Evolutionary conservation across 1,140 invertebrate genomes (phyloP).

Genomic region (Babylonia areolata): DNA sequence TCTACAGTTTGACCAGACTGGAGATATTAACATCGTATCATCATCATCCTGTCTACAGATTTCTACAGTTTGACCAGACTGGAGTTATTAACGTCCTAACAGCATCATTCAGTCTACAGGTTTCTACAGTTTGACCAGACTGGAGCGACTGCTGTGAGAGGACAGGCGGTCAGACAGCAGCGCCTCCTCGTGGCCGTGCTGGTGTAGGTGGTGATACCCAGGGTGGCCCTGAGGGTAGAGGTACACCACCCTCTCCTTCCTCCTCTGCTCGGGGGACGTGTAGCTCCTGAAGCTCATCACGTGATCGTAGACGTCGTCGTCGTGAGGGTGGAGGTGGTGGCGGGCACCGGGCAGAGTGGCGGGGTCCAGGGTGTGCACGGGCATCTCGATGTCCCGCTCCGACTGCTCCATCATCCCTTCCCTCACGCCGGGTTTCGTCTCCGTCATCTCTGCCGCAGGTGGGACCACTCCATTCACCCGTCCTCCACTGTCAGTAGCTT

Average conservation of each 20-base stretch:
- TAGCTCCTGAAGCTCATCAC: conserved; percentile 38
- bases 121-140: conserved; percentile 18
- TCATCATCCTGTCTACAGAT: too few relatives aligned
- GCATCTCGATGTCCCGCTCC: neutral
- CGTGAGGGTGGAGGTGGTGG: neutral
- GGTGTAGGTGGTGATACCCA: conserved; percentile 25
- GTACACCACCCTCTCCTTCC: conserved; percentile 8
- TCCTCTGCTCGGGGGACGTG: neutral
- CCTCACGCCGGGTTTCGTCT: neutral
- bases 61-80: too few relatives aligned
- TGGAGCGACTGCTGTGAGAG: conserved; percentile 29
- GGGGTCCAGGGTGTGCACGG: conserved; percentile 26
- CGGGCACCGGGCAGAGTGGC: neutral
- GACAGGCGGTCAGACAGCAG: neutral
- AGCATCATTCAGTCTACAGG: too few relatives aligned
- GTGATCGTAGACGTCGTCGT: conserved; percentile 25
- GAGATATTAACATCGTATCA: too few relatives aligned
- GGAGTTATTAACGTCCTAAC: too few relatives aligned
- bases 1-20: too few relatives aligned
- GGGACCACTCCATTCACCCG: neutral
- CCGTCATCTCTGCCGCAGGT: neutral
- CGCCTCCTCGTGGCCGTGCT: conserved; percentile 5
- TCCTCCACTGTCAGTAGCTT: neutral
- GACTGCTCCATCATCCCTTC: conserved; percentile 23
- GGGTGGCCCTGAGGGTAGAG: neutral